These are phyloP conservation scores for Antheraea mylitta DNA, from an alignment of 1,140 invertebrate species.

Conservation along the genomic window DNA sequence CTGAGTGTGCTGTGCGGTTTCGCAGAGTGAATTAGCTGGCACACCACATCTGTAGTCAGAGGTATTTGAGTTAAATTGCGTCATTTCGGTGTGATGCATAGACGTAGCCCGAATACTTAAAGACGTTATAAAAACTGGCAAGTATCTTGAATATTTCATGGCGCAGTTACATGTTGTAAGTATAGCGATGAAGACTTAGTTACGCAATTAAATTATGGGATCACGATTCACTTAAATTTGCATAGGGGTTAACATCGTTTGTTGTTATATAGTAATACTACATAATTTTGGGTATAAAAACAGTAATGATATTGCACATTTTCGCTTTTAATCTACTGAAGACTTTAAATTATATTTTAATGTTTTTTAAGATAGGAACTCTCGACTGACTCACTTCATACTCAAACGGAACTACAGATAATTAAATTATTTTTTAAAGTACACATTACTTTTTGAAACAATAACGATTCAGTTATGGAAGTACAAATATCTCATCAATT, in stretches of 20 bases:
- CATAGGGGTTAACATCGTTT: not conserved
- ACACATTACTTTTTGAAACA: no score
- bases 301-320: no score
- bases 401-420: no score
- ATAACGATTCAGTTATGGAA: no score
- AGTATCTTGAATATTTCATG: constrained; percentile 56
- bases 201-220: constrained; percentile 19
- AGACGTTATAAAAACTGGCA: constrained; percentile 11
- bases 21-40: not conserved
- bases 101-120: constrained; percentile 57
- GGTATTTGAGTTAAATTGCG: constrained; percentile 41
- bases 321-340: no score
- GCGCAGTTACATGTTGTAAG: constrained; percentile 38
- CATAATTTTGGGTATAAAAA: not conserved
- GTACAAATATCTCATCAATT: no score
- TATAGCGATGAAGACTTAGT: constrained; percentile 18
- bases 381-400: no score
- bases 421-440: no score
- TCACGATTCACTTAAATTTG: constrained; percentile 6
- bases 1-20: not conserved
- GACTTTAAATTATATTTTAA: no score
- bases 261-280: not conserved
- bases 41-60: not conserved
- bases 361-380: no score
- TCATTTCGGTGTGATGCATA: constrained; percentile 45